Percentiles rank a stretch among this genome's conserved stretches.
Evolutionary conservation across 2,797 vertebrate genomes (phyloP).

Genomic region (Sorex maritimensis): DNA sequence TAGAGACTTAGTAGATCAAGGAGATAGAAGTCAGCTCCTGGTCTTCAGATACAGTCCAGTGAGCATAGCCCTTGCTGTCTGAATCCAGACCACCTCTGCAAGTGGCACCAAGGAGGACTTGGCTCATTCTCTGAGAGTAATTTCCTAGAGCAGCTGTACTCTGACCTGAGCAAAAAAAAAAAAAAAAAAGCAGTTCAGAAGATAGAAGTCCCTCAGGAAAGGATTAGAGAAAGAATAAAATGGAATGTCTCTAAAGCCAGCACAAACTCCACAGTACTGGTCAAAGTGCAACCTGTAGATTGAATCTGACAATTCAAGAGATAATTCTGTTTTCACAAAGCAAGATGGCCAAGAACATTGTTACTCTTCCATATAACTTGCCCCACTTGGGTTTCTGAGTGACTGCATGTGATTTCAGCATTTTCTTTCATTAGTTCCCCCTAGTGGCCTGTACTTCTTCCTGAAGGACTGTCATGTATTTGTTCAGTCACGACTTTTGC

Average conservation of each 20-base stretch:
- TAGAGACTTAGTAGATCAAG: not conserved
- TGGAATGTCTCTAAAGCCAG: not conserved
- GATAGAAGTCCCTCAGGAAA: not conserved
- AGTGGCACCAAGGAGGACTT: not conserved
- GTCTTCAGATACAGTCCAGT: not conserved
- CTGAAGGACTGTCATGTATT: not conserved
- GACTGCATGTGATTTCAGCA: not conserved
- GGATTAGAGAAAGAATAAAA: not conserved
- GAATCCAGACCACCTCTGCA: not conserved
- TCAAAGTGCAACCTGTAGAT: not conserved
- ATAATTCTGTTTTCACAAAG: not conserved
- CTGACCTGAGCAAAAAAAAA: too few relatives aligned
- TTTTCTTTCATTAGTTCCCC: conserved; percentile 7
- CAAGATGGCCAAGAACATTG: not conserved
- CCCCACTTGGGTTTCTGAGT: not conserved
- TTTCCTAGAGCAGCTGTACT: not conserved
- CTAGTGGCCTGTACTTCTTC: not conserved
- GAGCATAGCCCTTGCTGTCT: not conserved
- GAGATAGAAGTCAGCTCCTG: not conserved
- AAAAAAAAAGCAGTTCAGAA: not conserved
- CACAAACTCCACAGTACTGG: not conserved
- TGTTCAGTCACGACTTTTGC: not conserved
- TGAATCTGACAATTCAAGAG: not conserved
- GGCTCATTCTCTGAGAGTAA: conserved; percentile 1
- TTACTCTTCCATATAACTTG: not conserved